Evolutionary conservation across 2,888 invertebrate genomes (phyloP), one percentile per base, ranked within the genome.

Genomic region (Himalopsyche tibetana): DNA sequence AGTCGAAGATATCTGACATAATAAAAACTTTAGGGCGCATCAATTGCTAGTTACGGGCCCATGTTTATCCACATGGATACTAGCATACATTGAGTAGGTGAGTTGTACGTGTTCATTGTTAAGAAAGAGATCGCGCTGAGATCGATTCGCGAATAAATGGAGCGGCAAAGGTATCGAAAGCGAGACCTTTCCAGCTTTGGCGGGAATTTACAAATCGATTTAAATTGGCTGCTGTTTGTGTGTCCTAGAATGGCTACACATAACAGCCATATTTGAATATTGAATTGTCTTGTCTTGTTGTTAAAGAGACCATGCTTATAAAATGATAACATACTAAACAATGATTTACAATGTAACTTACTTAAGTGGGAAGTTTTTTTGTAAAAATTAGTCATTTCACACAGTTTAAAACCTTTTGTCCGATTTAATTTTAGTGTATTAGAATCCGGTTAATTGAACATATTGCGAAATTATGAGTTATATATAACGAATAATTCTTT

Each of bases 101-200:
- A 63, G 28, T 19, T 9, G 19, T 63, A 63, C 63, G 19, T 63
- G 63, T 63, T 11, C 28, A 63, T 63, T 63, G 63, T 63, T 63
- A 11, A 11, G 63, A 63, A 11, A 11, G 63, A 63, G 84, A 83
- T 80, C 17, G 82, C 28, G 85, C 42, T 19, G 80, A 83, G 85
- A 83, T 83, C 63, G 85, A 83, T 69, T 81, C 28, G 69, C 74
- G 83, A 79, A 45, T 40, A 85, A 85, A 85, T 85, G 80, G 82
- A 85, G 85, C 85, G 85, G 45, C 84, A 85, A 85, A 82, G 84
- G 84, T 63, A 40, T 51, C 38, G 82, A 28, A 82, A 79, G 79
- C 79, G 45, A 45, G 82, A 28, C 51, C 38, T 80, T 80, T 17
- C 12, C 79, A 79, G 56, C 56, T 56, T 15, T 19, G 63, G 63